Base-by-base conservation (phyloP, 1,140 invertebrate genomes). In the Diabrotica undecimpunctata region DNA sequence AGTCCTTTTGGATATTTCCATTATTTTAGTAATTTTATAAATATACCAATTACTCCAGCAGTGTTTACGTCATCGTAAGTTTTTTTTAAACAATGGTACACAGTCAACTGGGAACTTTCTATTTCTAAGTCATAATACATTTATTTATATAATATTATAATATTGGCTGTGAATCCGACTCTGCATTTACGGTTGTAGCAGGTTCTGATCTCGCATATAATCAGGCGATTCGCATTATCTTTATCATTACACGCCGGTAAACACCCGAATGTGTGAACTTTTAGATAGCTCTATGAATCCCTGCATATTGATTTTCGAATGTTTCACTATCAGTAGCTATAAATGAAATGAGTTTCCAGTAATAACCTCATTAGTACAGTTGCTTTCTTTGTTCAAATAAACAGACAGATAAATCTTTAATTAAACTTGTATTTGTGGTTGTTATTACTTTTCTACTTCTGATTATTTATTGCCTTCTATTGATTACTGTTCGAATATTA, bases 151-250 rank as follows among this genome's bases (percentile, higher is more conserved):
- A n/a, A n/a, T n/a, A n/a, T n/a, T n/a, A 25, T 25, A 25, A 4
- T 25, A 25, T 25, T 25, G 25, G 25, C 25, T 25, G 25, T 25
- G 25, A 25, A 25, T 25, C 25, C 25, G 25, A 25, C 25, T 25
- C 25, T 25, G 25, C 25, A 25, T 25, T 25, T 25, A 25, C 25
- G 25, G 25, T 25, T 25, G 25, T 25, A 25, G 25, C 25, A 60
- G 57, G 62, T 65, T 67, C 61, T 65, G 69, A 63, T 54, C 54
- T 13, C 59, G 69, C 63, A 67, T 70, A 63, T 65, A 65, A 66
- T 70, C 62, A 67, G 67, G 62, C 57, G 55, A 67, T 67, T 67
- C 62, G 11, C 59, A 54, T 67, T 67, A 67, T 67, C 68, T 70
- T 67, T 67, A 67, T 70, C 68, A 65, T 66, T 66, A 66, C 67